Percentiles rank a stretch among this genome's conserved stretches.
phyloP scores from a whole-genome alignment of 2,113 vertebrate genomes.

The Cyprinus carpio region DNA sequence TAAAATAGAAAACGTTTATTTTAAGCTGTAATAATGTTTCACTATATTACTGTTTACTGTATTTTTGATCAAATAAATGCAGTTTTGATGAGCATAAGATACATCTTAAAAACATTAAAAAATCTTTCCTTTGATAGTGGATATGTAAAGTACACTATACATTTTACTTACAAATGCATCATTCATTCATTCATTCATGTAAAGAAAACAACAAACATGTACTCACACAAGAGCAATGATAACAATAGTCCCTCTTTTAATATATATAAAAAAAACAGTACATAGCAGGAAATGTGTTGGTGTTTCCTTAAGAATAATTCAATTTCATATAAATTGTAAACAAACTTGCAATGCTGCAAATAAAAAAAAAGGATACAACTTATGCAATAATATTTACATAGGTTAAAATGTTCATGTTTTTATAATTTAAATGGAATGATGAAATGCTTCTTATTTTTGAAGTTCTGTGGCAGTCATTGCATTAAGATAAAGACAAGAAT shows the following conservation, averaged over 20 bases:
- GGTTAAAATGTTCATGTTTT: neutral
- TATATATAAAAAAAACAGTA: neutral
- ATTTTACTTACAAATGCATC: too few relatives aligned
- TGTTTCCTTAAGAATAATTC: neutral
- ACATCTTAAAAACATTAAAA: neutral
- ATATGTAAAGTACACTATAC: too few relatives aligned
- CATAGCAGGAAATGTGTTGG: neutral
- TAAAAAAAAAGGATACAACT: neutral
- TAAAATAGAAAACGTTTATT: neutral
- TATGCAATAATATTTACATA: neutral
- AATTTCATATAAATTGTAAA: neutral
- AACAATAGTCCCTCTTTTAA: neutral
- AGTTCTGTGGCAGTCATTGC: neutral
- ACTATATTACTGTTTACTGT: neutral
- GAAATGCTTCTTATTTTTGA: neutral
- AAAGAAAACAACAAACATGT: neutral
- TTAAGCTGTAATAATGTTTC: neutral
- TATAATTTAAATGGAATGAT: slow-evolving; percentile 25
- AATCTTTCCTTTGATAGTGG: too few relatives aligned
- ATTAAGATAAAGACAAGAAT: neutral
- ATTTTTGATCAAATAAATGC: neutral
- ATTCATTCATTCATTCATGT: too few relatives aligned
- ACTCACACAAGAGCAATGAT: neutral
- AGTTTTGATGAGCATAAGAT: neutral
- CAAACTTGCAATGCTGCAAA: neutral